Base-by-base conservation (phyloP, 2,797 vertebrate genomes). In the Sitta carolinensis region DNA sequence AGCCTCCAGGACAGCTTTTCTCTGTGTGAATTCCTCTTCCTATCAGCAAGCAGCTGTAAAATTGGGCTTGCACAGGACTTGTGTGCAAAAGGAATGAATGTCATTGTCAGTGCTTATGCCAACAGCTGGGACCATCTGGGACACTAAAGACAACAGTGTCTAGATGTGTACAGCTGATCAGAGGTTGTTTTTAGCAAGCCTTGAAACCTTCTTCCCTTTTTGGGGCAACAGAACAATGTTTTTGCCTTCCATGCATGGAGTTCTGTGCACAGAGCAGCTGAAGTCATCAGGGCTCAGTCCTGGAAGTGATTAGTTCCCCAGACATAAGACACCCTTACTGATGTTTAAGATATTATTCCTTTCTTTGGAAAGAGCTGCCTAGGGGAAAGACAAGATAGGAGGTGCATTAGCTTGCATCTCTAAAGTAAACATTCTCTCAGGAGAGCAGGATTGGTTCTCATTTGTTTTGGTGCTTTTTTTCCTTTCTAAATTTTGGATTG, bases 41-140 rank as follows among this genome's bases (percentile, higher is more conserved):
- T 52, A 63, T 86, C 87, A 93, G 63, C 59, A 88, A 55, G 73
- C 76, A 93, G 63, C 59, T 73, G 83, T 95, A 88, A 95, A 94
- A 91, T 76, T 61, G 55, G 34, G 50, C 38, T 93, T 17, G 3
- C 48, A 40, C 23, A 73, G 76, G 42, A 59, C 27, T 16, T 81
- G 73, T 66, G 73, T 92, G 86, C 61, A 87, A 89, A 61, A 90
- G 80, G 89, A 94, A 76, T 89, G 52, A 84, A 70, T 95, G 77
- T 91, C 81, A 70, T 90, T 93, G 86, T 84, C 74, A 63, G 40
- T 77, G 74, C 77, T 82, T 87, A 74, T 82, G 88, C 90, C 84
- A 96, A 84, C 77, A 84, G 74, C 93, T 92, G 88, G 61, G 67
- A 95, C 86, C 90, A 83, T 79, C 67, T 89, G 92, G 86, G 81